These are phyloP conservation scores for Liodrosophila aerea DNA, from an alignment of 2,888 invertebrate species.

Conservation along the genomic window DNA sequence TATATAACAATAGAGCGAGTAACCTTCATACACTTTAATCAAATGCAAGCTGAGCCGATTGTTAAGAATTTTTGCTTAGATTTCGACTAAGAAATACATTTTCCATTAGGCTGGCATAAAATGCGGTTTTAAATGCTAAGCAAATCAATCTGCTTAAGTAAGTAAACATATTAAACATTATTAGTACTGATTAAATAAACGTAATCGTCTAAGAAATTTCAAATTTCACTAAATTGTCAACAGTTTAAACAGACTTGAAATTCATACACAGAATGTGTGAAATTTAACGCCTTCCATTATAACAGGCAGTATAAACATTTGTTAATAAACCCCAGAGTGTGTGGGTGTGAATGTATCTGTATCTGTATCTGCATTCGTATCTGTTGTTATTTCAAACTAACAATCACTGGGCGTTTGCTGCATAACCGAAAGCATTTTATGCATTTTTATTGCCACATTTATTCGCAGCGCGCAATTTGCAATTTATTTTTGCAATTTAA, in stretches of 20 bases:
- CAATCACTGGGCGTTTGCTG: constrained; percentile 51
- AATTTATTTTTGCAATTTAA: constrained; percentile 78
- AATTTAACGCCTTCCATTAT: constrained; percentile 51
- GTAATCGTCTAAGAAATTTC: background rate
- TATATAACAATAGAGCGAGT: constrained; percentile 28
- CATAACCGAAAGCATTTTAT: constrained; percentile 73
- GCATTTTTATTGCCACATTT: constrained; percentile 75
- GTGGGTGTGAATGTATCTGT: background rate
- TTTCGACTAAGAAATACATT: constrained; percentile 15
- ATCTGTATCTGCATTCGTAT: background rate
- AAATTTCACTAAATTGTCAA: too few species aligned
- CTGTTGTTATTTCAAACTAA: constrained; percentile 40
- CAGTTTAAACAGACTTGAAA: constrained; percentile 28
- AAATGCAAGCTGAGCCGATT: background rate
- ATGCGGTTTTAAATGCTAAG: too few species aligned
- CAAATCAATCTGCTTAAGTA: background rate
- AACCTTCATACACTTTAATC: constrained; percentile 16
- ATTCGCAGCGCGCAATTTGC: constrained; percentile 67
- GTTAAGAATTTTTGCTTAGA: background rate
- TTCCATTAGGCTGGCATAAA: background rate
- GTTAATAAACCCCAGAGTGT: background rate
- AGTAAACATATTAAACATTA: background rate
- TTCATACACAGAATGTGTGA: constrained; percentile 50
- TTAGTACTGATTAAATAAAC: background rate
- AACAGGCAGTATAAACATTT: background rate